Base-by-base conservation (phyloP, 2,888 invertebrate species). In the Halictus quadricinctus region DNA sequence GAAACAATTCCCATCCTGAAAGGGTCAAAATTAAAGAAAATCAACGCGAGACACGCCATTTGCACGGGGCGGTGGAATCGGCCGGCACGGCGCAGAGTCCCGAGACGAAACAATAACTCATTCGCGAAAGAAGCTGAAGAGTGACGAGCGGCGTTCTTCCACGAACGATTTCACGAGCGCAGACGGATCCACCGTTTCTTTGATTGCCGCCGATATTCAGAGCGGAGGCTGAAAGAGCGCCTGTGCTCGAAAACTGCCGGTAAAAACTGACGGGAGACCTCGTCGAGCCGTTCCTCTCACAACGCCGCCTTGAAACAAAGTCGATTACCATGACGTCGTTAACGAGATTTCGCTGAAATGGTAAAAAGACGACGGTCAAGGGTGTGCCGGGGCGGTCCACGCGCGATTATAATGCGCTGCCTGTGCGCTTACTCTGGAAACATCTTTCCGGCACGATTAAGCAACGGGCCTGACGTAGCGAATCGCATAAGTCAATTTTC, bases 311-410 rank as follows among this genome's bases (percentile, higher is more conserved):
- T 7, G 36, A 69, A 72, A 74, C 70, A 50, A 69, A 69, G 76
- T 78, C 80, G 75, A 80, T 78, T 74, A 13, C n/a, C 36, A 12
- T 25, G 36, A 70, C 50, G 70, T 54, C 76, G 41, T 60, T 74
- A 79, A 84, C 73, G 64, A 70, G 81, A 76, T 74, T 86, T 81
- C 79, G 72, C 36, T 72, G 85, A 81, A 85, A 81, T 41, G 64
- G 15, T 21, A 60, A 15, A 54, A 12, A 48, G 54, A 70, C 70
- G 72, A 54, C 29, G 50, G 29, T 36, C 74, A 29, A 36, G 66
- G 75, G 48, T 43, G 46, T 29, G 29, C 2, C 64, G 2, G 64
- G 7, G 29, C 21, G 70, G 43, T 72, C 15, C 25, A 15, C 41
- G 36, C n/a, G 25, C n/a, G 50, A 50, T 36, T 60, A 83, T 76